Percentiles rank a stretch among this genome's conserved stretches.
Conservation (phyloP, 2,888 invertebrate genomes). For the Sinelater perroti region DNA sequence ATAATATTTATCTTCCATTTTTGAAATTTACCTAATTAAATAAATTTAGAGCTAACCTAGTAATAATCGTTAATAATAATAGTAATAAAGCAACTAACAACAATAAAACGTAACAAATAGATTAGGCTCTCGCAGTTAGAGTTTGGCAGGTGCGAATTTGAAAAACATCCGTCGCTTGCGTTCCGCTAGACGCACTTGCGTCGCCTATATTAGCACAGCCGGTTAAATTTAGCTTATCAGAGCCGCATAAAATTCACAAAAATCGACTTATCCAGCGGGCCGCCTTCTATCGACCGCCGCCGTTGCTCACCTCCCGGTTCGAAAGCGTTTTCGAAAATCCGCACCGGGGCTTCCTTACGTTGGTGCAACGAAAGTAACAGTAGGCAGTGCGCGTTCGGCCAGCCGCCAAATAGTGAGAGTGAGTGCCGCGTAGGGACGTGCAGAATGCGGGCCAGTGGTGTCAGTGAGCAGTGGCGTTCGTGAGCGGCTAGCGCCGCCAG, state of each 20-base stretch:
- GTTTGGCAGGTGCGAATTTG: neutral
- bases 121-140: neutral
- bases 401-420: too few species aligned
- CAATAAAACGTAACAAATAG: neutral
- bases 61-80: neutral
- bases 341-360: too few species aligned
- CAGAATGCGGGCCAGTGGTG: neutral
- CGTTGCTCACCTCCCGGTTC: too few species aligned
- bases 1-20: slow-evolving; percentile 46
- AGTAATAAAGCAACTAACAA: neutral
- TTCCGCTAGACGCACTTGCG: too few species aligned
- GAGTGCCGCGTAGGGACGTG: too few species aligned
- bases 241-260: slow-evolving; percentile 2
- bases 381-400: too few species aligned
- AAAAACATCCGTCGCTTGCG: neutral
- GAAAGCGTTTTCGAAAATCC: too few species aligned
- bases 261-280: slow-evolving; percentile 8
- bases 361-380: too few species aligned
- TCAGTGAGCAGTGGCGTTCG: slow-evolving; percentile 31
- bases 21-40: slow-evolving; percentile 19
- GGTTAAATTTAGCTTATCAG: slow-evolving; percentile 11
- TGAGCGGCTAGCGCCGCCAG: slow-evolving; percentile 25
- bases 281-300: too few species aligned
- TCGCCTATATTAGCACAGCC: neutral
- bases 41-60: slow-evolving; percentile 1